Evolutionary conservation across 2,113 vertebrate genomes (phyloP), one percentile per base, ranked within the genome.

Genomic region (Nestor notabilis): DNA sequence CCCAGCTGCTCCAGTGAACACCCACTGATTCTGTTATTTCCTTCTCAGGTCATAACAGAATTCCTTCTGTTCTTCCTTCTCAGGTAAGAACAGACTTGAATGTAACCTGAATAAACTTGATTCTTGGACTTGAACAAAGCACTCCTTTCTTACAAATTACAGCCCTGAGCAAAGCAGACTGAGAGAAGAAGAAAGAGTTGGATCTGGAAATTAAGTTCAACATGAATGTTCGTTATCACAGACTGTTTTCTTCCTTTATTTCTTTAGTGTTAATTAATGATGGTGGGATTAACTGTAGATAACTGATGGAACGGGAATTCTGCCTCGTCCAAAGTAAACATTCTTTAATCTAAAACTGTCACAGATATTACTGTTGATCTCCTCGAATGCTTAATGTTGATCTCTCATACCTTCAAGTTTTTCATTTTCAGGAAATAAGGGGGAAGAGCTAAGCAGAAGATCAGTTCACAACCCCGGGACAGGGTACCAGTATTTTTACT

Each of bases 31-130:
- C 50, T 89, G 31, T 78, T 93, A 77, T 78, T 92, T 90, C 76
- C 80, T 90, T 49, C 79, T 79, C 90, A 93, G 88, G 76, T 94
- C 95, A 87, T 93, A 93, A 89, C 89, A 94, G 89, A 56, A 39
- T 39, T 39, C 39, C 39, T 39, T 39, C 39, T 39, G 39, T 39
- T 39, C 39, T 92, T 90, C 76, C 80, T 90, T 49, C 79, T 79
- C 90, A 93, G 88, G 80, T 94, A 96, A 87, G 94, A 93, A 89
- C 89, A 94, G 89, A 56, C 83, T 84, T 89, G 93, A 92, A 75
- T 21, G 39, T 58, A 95, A 96, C 88, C 68, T 95, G 96, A 97
- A 93, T 68, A 83, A 93, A 97, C 92, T 94, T 92, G 95, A 94
- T 65, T 93, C 86, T 75, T 91, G 82, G 87, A 64, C 44, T 52